Conservation (phyloP, 2,113 vertebrate genomes). For the Arvicanthis niloticus region DNA sequence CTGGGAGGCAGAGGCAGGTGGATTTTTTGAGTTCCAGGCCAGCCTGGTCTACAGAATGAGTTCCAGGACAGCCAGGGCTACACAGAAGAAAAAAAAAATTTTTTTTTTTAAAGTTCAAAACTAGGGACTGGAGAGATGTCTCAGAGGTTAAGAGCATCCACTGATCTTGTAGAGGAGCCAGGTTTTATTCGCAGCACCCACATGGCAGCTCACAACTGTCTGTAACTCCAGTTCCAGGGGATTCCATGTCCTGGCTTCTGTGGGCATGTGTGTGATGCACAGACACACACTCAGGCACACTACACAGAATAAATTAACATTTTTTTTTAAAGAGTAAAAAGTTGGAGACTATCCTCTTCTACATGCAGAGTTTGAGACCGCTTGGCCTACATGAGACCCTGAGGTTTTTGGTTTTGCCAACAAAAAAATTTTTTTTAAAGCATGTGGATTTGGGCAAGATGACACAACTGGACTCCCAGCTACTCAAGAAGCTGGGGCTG, state of each 20-base stretch:
- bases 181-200: not conserved
- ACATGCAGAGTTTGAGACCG: not conserved
- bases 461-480: not conserved
- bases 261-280: not conserved
- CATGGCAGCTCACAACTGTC: not conserved
- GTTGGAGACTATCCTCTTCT: not conserved
- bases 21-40: too few relatives aligned
- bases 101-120: not conserved
- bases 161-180: not conserved
- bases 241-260: not conserved
- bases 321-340: not conserved
- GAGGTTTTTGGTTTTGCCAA: not conserved
- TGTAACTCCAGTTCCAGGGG: not conserved
- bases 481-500: not conserved
- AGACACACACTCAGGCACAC: not conserved
- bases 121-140: not conserved
- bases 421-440: not conserved
- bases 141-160: not conserved
- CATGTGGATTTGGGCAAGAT: not conserved
- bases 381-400: not conserved
- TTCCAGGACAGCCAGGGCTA: too few relatives aligned
- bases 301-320: not conserved
- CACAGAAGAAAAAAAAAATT: not conserved
- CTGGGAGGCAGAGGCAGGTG: too few relatives aligned
- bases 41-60: too few relatives aligned